Percentiles rank a stretch among this genome's conserved stretches.
These are phyloP conservation scores for Charaxes varanes DNA, from an alignment of 1,140 invertebrate genomes.

Conservation along the genomic window DNA sequence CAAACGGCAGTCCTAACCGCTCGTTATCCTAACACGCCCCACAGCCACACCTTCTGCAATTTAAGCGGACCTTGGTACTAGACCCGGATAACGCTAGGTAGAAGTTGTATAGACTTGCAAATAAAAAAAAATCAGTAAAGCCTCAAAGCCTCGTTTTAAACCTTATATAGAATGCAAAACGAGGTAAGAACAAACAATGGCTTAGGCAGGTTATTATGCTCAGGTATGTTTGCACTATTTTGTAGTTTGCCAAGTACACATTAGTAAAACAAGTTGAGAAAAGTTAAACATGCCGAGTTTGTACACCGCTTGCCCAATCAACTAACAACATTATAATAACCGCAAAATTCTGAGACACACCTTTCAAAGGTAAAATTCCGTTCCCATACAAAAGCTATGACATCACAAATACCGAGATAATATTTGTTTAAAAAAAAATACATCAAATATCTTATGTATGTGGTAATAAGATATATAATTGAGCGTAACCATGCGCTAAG, in stretches of 20 bases:
- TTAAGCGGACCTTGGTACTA: no score
- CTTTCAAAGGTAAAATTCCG: constrained; percentile 17
- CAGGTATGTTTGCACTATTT: constrained; percentile 15
- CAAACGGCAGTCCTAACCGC: no score
- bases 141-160: neutral
- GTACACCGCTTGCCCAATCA: constrained; percentile 21
- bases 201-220: constrained; percentile 8
- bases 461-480: constrained; percentile 11
- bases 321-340: neutral
- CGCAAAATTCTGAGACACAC: constrained; percentile 12
- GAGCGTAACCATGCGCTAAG: no score
- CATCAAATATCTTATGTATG: constrained; percentile 10
- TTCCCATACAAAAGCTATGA: constrained; percentile 19
- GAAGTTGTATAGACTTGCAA: neutral
- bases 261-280: constrained; percentile 13
- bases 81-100: neutral
- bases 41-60: no score
- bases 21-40: no score
- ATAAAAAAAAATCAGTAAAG: neutral
- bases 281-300: constrained; percentile 3
- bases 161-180: constrained; percentile 5
- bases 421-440: constrained; percentile 8
- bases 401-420: constrained; percentile 9
- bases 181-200: constrained; percentile 5
- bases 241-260: constrained; percentile 13